Conservation (phyloP, 92 coral and sea anemone species). For the Siderastrea radians region DNA sequence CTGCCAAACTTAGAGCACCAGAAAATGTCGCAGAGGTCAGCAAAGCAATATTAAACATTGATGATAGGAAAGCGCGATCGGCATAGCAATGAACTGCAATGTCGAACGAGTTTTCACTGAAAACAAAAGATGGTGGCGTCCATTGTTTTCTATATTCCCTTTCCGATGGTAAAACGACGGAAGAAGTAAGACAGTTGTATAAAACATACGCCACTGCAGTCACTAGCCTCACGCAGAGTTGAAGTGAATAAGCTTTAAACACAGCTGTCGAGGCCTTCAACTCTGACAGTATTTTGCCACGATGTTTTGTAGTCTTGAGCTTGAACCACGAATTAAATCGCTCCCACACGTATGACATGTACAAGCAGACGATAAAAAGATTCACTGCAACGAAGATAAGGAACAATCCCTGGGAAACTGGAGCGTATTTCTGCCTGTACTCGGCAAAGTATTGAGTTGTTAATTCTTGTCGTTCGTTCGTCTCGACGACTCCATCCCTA, state of each 20-base stretch:
- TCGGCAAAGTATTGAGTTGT: neutral
- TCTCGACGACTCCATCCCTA: constrained; percentile 22
- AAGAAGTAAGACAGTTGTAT: constrained; percentile 16
- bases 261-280: constrained; percentile 40
- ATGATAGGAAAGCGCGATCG: constrained; percentile 46
- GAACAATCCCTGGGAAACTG: constrained; percentile 26
- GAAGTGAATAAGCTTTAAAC: constrained; percentile 35
- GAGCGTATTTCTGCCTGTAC: constrained; percentile 15
- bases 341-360: constrained; percentile 47
- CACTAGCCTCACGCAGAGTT: constrained; percentile 28
- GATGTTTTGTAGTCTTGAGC: constrained; percentile 30
- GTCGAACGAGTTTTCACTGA: neutral
- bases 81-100: constrained; percentile 22
- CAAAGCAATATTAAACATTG: constrained; percentile 36
- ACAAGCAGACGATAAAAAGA: constrained; percentile 20
- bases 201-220: constrained; percentile 14
- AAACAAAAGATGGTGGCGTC: constrained; percentile 25
- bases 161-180: constrained; percentile 29
- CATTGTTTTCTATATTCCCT: constrained; percentile 21
- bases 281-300: constrained; percentile 33
- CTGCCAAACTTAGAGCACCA: constrained; percentile 31
- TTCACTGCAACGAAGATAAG: constrained; percentile 11
- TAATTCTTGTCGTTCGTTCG: neutral
- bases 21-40: constrained; percentile 36
- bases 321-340: constrained; percentile 38